Conservation (phyloP, 2,797 vertebrate species). For the Picus viridis region DNA sequence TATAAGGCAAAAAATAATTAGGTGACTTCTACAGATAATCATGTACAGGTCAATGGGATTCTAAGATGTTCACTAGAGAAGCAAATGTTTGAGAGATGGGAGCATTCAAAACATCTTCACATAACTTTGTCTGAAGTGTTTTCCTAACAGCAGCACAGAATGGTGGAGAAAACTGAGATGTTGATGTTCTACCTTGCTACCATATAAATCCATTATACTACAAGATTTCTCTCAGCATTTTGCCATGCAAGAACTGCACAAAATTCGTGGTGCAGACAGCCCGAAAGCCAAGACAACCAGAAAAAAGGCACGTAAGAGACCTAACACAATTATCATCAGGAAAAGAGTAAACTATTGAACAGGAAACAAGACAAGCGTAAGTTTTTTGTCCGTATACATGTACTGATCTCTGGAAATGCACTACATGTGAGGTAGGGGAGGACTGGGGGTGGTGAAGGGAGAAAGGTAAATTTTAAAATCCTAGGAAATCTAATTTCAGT, state of each 20-base stretch:
- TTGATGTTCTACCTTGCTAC: not conserved
- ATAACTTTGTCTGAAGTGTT: not conserved
- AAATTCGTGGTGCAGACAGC: not conserved
- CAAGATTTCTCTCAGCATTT: not conserved
- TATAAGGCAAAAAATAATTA: not conserved
- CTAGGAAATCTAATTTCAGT: not conserved
- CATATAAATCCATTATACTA: not conserved
- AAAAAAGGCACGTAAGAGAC: not conserved
- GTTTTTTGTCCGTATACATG: not conserved
- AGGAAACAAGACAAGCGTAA: not conserved
- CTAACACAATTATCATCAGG: not conserved
- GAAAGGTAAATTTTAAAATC: not conserved
- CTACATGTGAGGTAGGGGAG: not conserved
- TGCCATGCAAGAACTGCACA: not conserved
- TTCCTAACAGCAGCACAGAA: not conserved
- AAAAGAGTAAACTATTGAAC: not conserved
- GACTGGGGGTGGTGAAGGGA: too few relatives aligned
- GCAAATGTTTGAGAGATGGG: not conserved
- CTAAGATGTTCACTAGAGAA: not conserved
- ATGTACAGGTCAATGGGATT: not conserved
- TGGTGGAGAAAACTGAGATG: not conserved
- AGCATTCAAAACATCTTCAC: not conserved
- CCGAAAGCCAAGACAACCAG: not conserved
- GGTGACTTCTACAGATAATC: not conserved
- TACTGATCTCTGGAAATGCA: not conserved